Evolutionary conservation across 2,113 vertebrate species (phyloP).

Genomic region (Malurus melanocephalus): DNA sequence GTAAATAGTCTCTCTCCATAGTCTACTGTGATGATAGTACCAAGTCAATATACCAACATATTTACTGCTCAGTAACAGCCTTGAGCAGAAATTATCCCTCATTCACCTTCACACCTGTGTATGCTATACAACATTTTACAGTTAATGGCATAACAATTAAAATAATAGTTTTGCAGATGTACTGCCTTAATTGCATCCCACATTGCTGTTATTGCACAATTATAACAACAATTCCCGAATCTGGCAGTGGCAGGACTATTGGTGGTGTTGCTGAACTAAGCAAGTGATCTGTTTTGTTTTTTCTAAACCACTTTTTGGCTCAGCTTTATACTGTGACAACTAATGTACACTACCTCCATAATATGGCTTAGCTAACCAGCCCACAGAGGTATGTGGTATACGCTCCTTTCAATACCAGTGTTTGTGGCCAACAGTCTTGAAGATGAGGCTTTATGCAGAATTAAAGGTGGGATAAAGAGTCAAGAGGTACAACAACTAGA

Average conservation of each 20-base stretch:
- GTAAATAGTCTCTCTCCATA: neutral
- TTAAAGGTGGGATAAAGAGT: neutral
- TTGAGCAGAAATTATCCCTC: neutral
- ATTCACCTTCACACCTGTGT: slow-evolving; percentile 17
- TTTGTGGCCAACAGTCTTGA: neutral
- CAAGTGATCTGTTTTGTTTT: neutral
- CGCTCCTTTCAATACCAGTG: fast-evolving
- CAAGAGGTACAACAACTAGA: neutral
- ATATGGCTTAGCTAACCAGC: neutral
- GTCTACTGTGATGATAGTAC: fast-evolving
- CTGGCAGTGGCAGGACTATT: neutral
- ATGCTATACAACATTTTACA: slow-evolving; percentile 22
- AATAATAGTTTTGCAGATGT: slow-evolving; percentile 17
- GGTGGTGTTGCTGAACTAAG: neutral
- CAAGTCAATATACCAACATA: neutral
- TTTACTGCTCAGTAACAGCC: neutral
- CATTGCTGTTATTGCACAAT: slow-evolving; percentile 1
- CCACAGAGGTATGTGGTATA: no score
- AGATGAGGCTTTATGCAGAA: neutral
- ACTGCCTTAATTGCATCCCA: neutral
- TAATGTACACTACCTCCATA: neutral
- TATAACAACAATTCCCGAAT: neutral
- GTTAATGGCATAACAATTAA: slow-evolving; percentile 15
- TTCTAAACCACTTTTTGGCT: neutral
- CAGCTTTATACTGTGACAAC: neutral